phyloP scores from a whole-genome alignment of 2,113 vertebrate genomes.

The Taxidea taxus region DNA sequence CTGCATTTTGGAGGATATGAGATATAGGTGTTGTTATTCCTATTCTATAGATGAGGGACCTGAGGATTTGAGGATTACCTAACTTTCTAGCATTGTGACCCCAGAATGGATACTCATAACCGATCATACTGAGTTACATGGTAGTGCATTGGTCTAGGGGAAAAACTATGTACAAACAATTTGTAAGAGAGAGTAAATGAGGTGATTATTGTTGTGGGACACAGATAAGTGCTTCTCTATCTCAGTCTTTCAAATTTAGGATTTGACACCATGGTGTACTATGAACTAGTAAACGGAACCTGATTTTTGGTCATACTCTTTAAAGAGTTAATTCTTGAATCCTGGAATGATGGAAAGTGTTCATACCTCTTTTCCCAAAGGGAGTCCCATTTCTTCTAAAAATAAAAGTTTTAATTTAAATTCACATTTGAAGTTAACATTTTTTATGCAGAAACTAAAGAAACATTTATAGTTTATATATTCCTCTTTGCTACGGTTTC shows the following conservation, averaged over 20 bases:
- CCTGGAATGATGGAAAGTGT: not conserved
- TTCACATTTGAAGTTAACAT: not conserved
- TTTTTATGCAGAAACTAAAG: not conserved
- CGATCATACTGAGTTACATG: not conserved
- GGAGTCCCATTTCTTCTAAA: not conserved
- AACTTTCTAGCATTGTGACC: not conserved
- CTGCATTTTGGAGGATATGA: not conserved
- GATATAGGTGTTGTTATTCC: not conserved
- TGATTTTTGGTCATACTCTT: not conserved
- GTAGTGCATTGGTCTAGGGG: not conserved
- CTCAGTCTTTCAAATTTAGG: not conserved
- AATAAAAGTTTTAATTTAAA: not conserved
- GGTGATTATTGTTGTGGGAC: not conserved
- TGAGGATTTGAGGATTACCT: not conserved
- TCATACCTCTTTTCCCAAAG: not conserved
- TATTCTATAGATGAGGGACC: not conserved
- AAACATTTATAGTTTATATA: not conserved
- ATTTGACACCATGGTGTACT: not conserved
- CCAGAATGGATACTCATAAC: not conserved
- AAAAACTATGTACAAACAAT: not conserved
- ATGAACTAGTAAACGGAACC: not conserved
- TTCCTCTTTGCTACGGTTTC: not conserved
- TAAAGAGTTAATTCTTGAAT: not conserved
- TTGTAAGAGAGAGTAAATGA: not conserved
- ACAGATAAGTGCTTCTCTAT: not conserved